phyloP scores from a whole-genome alignment of 2,113 vertebrate genomes.

The Pangasianodon hypophthalmus region DNA sequence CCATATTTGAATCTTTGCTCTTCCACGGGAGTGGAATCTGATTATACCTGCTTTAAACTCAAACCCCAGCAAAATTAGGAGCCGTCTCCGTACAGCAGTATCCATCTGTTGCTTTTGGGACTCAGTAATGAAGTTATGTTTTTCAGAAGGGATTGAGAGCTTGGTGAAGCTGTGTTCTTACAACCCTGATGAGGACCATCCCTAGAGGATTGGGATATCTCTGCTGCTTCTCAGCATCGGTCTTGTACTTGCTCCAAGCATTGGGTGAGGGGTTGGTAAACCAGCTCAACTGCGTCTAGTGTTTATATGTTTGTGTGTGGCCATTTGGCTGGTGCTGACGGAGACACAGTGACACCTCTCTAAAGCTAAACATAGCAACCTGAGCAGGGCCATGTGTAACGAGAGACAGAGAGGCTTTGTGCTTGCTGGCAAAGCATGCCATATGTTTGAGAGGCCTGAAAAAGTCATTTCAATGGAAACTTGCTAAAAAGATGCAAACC shows the following conservation, averaged over 20 bases:
- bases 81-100: not conserved
- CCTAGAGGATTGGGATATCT: slow-evolving; percentile 11
- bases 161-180: not conserved
- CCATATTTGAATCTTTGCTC: slow-evolving; percentile 18
- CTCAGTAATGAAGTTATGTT: not conserved
- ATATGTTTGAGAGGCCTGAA: slow-evolving; percentile 46
- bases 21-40: not conserved
- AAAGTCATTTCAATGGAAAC: slow-evolving; percentile 7
- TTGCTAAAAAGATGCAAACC: slow-evolving; percentile 12
- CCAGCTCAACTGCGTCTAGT: slow-evolving; percentile 39
- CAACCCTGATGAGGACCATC: not conserved
- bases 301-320: slow-evolving; percentile 48
- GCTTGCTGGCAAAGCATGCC: slow-evolving; percentile 42
- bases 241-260: slow-evolving; percentile 32
- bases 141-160: not conserved
- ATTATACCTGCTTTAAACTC: slow-evolving; percentile 4
- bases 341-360: slow-evolving; percentile 56
- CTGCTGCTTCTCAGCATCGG: not conserved
- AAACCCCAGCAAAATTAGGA: not conserved
- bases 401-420: slow-evolving; percentile 49
- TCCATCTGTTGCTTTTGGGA: not conserved
- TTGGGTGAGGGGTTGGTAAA: slow-evolving; percentile 47
- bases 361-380: slow-evolving; percentile 58
- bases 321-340: slow-evolving; percentile 53
- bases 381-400: slow-evolving; percentile 51